Percentiles rank a stretch among this genome's conserved stretches.
Conservation (phyloP, 2,888 invertebrate genomes). For the Palloptera scutellata region DNA sequence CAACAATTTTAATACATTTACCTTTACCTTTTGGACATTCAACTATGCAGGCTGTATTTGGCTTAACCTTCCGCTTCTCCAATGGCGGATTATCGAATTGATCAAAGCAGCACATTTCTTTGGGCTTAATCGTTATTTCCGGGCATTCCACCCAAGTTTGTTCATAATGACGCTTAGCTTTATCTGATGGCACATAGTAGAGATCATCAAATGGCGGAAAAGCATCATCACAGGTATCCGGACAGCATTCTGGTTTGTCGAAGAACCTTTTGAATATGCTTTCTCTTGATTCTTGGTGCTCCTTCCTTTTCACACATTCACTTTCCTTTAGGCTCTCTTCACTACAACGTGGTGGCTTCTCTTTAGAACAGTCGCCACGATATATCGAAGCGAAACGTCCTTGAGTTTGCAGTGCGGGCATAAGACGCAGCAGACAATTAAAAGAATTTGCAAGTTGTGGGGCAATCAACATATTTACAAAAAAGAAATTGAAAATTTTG, state of each 20-base stretch:
- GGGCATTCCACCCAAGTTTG: conserved; percentile 39
- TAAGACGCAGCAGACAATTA: too few species aligned
- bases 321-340: too few species aligned
- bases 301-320: too few species aligned
- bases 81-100: not conserved
- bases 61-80: not conserved
- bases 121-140: conserved; percentile 9
- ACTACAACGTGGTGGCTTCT: too few species aligned
- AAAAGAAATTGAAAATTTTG: too few species aligned
- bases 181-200: conserved; percentile 34
- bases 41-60: not conserved
- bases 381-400: too few species aligned
- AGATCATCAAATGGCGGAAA: conserved; percentile 32
- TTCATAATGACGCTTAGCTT: conserved; percentile 30
- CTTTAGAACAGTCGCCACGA: too few species aligned
- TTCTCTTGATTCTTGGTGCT: too few species aligned
- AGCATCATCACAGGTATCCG: conserved; percentile 20
- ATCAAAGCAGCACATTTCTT: conserved; percentile 23
- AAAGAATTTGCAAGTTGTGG: too few species aligned
- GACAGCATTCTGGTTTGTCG: conserved; percentile 19
- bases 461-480: too few species aligned
- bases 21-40: conserved; percentile 1
- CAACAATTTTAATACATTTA: conserved; percentile 10
- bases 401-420: too few species aligned
- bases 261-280: not conserved